Percentiles rank a stretch among this genome's conserved stretches.
phyloP scores from a whole-genome alignment of 2,797 vertebrate species.

The Squalus acanthias region DNA sequence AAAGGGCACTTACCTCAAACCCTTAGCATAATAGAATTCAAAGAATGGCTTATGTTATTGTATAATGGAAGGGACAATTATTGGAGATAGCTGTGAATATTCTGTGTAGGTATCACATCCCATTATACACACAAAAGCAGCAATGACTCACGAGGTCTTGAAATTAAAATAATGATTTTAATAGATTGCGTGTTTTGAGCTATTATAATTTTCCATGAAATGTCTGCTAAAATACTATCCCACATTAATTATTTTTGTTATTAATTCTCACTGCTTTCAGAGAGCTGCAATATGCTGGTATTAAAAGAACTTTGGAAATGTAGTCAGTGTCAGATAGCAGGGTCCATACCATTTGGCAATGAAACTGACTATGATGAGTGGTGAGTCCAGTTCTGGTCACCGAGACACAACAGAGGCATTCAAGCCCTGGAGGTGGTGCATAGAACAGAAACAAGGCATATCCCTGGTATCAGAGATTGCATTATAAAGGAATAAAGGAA shows the following conservation, averaged over 20 bases:
- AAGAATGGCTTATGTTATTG: not conserved
- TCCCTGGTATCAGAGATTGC: not conserved
- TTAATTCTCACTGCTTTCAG: not conserved
- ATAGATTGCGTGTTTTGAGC: not conserved
- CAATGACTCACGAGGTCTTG: not conserved
- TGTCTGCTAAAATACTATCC: not conserved
- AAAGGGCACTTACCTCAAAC: not conserved
- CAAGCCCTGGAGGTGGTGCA: not conserved
- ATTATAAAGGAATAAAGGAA: not conserved
- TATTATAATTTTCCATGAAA: not conserved
- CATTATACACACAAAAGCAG: constrained; percentile 4
- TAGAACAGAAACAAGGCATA: not conserved
- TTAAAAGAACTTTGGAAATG: not conserved
- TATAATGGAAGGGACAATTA: not conserved
- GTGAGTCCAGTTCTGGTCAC: no score
- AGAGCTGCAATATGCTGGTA: not conserved
- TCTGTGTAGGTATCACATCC: constrained; percentile 12
- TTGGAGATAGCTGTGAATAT: not conserved
- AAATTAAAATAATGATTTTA: constrained; percentile 24
- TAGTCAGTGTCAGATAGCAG: not conserved
- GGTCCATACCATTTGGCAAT: not conserved
- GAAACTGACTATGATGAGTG: not conserved
- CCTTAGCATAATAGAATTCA: not conserved
- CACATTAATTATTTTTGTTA: not conserved
- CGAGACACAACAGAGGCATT: not conserved